A percentile compares a stretch with the other conserved stretches of the same genome.
Conservation (phyloP, 1,140 invertebrate genomes). For the Plectrocnemia conspersa region DNA sequence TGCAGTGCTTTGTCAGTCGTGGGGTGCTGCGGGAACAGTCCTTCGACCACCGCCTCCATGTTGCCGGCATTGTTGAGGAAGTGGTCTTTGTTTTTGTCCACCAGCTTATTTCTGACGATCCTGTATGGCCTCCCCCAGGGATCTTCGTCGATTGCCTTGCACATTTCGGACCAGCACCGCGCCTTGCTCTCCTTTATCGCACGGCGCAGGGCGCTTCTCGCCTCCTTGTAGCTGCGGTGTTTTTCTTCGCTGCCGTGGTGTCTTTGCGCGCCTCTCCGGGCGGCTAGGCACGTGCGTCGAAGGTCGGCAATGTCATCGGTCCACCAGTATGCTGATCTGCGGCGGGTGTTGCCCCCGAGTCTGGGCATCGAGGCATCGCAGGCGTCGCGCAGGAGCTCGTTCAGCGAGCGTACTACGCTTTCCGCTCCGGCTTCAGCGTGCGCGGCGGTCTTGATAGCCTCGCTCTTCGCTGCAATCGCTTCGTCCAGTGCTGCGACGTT, state of each 20-base stretch:
- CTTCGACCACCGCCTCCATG: too few relatives aligned
- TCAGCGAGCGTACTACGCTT: background rate
- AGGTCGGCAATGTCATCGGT: slow-evolving; percentile 35
- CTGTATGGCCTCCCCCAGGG: background rate
- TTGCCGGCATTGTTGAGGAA: too few relatives aligned
- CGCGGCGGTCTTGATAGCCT: background rate
- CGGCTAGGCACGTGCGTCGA: slow-evolving; percentile 28
- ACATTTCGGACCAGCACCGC: background rate
- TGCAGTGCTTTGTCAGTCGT: too few relatives aligned
- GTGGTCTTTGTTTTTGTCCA: background rate
- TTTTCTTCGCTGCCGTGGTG: background rate
- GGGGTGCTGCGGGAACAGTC: too few relatives aligned
- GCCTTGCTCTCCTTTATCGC: background rate
- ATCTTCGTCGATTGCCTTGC: background rate
- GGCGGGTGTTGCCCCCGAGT: background rate
- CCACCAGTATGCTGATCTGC: slow-evolving; percentile 40
- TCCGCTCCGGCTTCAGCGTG: slow-evolving; percentile 3
- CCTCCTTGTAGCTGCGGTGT: too few relatives aligned
- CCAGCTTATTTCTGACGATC: background rate
- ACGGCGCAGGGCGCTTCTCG: background rate
- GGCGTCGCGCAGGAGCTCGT: slow-evolving; percentile 24
- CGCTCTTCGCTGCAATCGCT: too few relatives aligned
- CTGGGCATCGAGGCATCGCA: slow-evolving; percentile 10
- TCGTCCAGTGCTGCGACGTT: background rate
- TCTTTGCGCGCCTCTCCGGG: slow-evolving; percentile 11